Evolutionary conservation across 2,113 vertebrate genomes (phyloP).

Genomic region (Caretta caretta): DNA sequence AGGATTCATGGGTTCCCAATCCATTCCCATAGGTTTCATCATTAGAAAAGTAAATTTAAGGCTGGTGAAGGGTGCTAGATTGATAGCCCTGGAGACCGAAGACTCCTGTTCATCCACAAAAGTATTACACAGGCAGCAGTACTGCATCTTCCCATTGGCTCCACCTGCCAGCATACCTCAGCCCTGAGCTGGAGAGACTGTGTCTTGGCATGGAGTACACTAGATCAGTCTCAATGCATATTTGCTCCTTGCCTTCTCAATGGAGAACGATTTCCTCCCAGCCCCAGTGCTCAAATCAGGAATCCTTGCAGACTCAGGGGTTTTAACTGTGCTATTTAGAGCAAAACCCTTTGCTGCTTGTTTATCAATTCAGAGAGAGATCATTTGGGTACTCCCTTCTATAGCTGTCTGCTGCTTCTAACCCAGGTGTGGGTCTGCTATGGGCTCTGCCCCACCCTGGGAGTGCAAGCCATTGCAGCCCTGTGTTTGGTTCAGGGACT

Average conservation of each 20-base stretch:
- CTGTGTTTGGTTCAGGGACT: not conserved
- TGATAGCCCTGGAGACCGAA: not conserved
- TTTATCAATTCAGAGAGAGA: not conserved
- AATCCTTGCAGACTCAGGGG: not conserved
- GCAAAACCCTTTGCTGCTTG: not conserved
- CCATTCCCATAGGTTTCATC: accelerated
- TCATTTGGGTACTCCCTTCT: not conserved
- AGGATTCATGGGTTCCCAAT: not conserved
- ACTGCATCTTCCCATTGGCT: not conserved
- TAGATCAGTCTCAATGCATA: not conserved
- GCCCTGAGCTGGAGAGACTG: not conserved
- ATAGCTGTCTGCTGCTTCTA: not conserved
- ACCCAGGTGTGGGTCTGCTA: not conserved
- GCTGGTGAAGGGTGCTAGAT: not conserved
- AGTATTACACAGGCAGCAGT: not conserved
- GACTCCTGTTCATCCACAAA: not conserved
- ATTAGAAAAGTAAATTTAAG: not conserved
- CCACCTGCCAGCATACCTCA: not conserved
- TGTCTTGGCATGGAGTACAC: not conserved
- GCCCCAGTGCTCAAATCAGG: not conserved
- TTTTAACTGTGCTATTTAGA: not conserved
- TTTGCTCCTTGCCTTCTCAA: not conserved
- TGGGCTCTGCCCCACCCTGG: not conserved
- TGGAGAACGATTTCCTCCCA: not conserved
- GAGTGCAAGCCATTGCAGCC: not conserved